Conservation (phyloP, 1,140 invertebrate genomes). For the Drosophila teissieri region DNA sequence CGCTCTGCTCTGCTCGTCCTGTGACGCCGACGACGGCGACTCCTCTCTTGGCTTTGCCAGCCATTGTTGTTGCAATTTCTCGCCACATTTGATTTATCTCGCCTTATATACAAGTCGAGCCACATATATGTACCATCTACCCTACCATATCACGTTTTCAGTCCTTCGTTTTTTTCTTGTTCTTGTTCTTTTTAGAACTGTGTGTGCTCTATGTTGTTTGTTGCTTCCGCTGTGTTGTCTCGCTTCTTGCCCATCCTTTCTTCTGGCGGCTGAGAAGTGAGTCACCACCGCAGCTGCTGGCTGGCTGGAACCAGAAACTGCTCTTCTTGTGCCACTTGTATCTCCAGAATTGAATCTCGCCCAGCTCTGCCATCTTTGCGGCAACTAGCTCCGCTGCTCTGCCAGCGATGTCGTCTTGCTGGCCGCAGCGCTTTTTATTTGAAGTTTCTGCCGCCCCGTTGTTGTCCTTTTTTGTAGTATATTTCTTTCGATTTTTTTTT, state of each 20-base stretch:
- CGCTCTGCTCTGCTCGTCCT: conserved; percentile 4
- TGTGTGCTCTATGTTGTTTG: conserved; percentile 48
- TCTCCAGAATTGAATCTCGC: conserved; percentile 78
- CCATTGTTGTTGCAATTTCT: conserved; percentile 78
- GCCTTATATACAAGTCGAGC: conserved; percentile 66
- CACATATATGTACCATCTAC: conserved; percentile 52
- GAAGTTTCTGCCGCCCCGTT: conserved; percentile 45
- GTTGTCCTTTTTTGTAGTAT: conserved; percentile 10
- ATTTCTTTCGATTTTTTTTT: conserved; percentile 9
- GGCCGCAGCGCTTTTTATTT: conserved; percentile 74
- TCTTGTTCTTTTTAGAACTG: conserved; percentile 11
- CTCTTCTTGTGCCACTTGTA: conserved; percentile 77
- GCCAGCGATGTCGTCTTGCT: conserved; percentile 59
- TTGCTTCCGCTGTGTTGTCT: conserved; percentile 38
- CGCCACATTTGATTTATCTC: conserved; percentile 83
- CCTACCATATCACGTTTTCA: conserved; percentile 60
- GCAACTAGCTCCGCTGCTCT: conserved; percentile 44
- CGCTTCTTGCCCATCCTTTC: conserved; percentile 22
- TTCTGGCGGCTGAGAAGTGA: conserved; percentile 54
- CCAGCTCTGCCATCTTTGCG: conserved; percentile 57
- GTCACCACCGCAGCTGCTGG: conserved; percentile 66
- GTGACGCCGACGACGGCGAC: conserved; percentile 39
- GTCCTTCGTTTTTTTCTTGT: conserved; percentile 23
- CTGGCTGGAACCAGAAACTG: conserved; percentile 27
- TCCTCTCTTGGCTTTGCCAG: conserved; percentile 45